Evolutionary conservation across 2,113 vertebrate species (phyloP), one percentile per base, ranked within the genome.

Genomic region (Polypterus senegalus): DNA sequence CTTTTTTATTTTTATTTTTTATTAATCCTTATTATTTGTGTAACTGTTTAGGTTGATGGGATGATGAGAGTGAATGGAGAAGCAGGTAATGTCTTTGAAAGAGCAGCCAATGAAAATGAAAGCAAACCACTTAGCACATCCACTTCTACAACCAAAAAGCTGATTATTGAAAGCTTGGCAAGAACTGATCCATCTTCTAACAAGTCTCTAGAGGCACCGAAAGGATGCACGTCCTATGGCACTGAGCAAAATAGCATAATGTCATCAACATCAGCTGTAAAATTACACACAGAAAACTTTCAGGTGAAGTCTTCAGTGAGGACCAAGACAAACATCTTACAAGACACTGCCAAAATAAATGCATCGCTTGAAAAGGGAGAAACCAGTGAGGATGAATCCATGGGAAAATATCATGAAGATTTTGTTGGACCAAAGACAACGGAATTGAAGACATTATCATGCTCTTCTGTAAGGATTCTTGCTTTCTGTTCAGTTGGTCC

Each of bases 21-120:
- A 2, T 2, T 27, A 27, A 27, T 27, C 27, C 27, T 27, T 58
- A 45, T 10, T 55, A 47, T 7, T 57, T 63, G 27, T 27, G 27
- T 27, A 27, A 27, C 5, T 57, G 7, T 70, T 64, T 9, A 96
- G 94, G 81, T 73, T 66, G 87, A 93, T 52, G 82, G 83, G 76
- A 88, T 87, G 74, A 69, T 86, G 66, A 85, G 78, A 63, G 58
- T 94, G 74, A 97, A 94, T 49, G 91, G 92, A 66, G 76, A 77
- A 11, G 3, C 64, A 1, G 68, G 65, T 46, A 76, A 82, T 47
- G 69, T 67, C 0, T 48, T 75, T 63, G 75, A 75, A 2, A 71
- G 80, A 3, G 44, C 54, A 5, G 72, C 67, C 73, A 67, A 70
- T 47, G 80, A 85, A 44, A 84, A 76, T 11, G 82, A 87, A 7